Base-by-base conservation (phyloP, 2,113 vertebrate genomes). In the Mastomys natalensis region DNA sequence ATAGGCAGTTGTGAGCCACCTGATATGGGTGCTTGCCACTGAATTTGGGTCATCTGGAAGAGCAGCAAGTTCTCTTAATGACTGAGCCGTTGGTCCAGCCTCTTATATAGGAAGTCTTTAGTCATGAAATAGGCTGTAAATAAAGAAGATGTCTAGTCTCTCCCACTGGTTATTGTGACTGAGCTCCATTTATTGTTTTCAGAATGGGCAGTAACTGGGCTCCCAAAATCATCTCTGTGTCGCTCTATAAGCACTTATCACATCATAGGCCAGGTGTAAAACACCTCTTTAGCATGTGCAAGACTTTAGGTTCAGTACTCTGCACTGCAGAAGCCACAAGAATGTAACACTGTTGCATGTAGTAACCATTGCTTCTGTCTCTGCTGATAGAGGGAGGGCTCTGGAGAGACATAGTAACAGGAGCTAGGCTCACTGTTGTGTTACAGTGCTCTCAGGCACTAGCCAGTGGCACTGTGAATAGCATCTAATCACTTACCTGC, bases 81-180 rank as follows among this genome's bases (percentile, higher is more conserved):
- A 15, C 15, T 82, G 80, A 82, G 53, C 53, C 80, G 55, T n/a
- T 31, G 34, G 21, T 60, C 22, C 37, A 82, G 37, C 53, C 12
- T 1, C 51, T 95, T 82, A 53, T 72, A 76, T 40, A 72, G 31
- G 51, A 85, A 94, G 60, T 88, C 64, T 91, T 74, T 90, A 94
- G 70, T 89, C 19, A 45, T 84, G 43, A 78, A 90, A 87, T n/a
- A 94, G 62, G 70, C 51, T 88, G 10, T 93, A n/a, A 92, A 66
- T 96, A 95, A 88, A 90, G 26, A 21, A 31, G n/a, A n/a, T n/a
- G n/a, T 60, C n/a, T 97, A 43, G 37, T 72, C 78, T 45, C 7
- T 82, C 80, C 82, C 60, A 72, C 24, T 60, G 60, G 70, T 66
- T 85, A 10, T 76, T 92, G 72, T 88, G 48, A 12, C 37, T 19